Evolutionary conservation across 2,113 vertebrate species (phyloP).

Genomic region (Copsychus sechellarum): DNA sequence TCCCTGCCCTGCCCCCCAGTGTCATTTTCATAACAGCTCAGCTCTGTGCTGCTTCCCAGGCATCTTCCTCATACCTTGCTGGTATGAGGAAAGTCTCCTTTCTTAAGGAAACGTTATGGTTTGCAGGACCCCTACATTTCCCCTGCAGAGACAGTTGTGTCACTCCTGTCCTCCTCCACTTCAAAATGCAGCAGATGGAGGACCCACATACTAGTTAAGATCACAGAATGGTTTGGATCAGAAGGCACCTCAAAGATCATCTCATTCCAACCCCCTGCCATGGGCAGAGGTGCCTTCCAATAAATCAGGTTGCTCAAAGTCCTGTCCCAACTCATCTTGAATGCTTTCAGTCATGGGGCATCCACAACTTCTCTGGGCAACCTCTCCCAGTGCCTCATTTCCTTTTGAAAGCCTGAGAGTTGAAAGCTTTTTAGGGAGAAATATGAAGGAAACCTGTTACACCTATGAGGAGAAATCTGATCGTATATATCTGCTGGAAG

Average conservation of each 20-base stretch:
- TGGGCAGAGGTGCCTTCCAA: background rate
- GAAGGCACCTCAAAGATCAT: background rate
- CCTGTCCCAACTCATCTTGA: background rate
- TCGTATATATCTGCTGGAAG: background rate
- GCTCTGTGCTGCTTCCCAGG: background rate
- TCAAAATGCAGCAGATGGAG: background rate
- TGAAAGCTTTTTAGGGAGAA: background rate
- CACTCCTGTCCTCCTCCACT: background rate
- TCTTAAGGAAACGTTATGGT: background rate
- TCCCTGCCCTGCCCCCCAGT: background rate
- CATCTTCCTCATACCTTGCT: background rate
- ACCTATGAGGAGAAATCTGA: background rate
- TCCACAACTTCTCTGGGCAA: background rate
- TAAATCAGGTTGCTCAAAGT: background rate
- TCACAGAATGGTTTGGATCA: background rate
- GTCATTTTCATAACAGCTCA: background rate
- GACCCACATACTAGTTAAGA: background rate
- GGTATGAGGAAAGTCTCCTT: background rate
- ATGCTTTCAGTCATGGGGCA: background rate
- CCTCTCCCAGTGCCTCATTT: background rate
- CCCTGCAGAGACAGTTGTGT: background rate
- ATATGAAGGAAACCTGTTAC: background rate
- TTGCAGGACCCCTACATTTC: background rate
- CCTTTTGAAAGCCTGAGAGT: background rate
- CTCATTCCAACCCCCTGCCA: background rate